Percentiles rank a stretch among this genome's conserved stretches.
These are phyloP conservation scores for Julus scanicus DNA, from an alignment of 2,888 invertebrate species.

Conservation along the genomic window DNA sequence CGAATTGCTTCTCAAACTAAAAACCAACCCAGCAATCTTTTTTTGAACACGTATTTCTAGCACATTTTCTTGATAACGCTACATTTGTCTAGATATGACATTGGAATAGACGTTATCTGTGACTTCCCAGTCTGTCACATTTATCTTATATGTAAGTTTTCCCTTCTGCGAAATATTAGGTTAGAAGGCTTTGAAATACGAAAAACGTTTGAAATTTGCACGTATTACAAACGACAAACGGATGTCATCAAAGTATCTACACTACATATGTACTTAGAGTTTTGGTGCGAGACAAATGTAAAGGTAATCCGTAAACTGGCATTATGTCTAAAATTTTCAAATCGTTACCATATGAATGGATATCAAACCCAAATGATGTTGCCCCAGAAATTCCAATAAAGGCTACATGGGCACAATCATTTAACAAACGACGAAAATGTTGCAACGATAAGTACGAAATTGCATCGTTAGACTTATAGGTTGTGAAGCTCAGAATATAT, in stretches of 20 bases:
- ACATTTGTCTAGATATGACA: background rate
- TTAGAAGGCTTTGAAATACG: background rate
- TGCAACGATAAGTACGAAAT: background rate
- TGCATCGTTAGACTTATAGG: slow-evolving; percentile 14
- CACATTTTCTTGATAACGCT: background rate
- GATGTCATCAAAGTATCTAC: background rate
- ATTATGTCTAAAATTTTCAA: background rate
- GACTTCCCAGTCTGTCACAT: background rate
- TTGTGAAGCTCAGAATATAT: background rate
- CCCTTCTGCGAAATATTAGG: background rate
- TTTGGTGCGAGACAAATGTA: background rate
- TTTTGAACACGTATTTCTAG: background rate
- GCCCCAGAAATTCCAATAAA: slow-evolving; percentile 37
- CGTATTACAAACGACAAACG: background rate
- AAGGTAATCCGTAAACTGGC: background rate
- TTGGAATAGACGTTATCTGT: background rate
- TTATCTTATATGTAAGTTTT: background rate
- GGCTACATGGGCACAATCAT: background rate
- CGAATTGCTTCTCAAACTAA: too few relatives aligned
- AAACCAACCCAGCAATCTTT: background rate
- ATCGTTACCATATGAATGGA: background rate
- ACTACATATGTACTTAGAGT: background rate
- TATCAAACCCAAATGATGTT: slow-evolving; percentile 35
- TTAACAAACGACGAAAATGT: slow-evolving; percentile 18
- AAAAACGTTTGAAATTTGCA: background rate